A percentile compares a stretch with the other conserved stretches of the same genome.
Conservation (phyloP, 2,113 vertebrate genomes). For the Dicerorhinus sumatrensis region DNA sequence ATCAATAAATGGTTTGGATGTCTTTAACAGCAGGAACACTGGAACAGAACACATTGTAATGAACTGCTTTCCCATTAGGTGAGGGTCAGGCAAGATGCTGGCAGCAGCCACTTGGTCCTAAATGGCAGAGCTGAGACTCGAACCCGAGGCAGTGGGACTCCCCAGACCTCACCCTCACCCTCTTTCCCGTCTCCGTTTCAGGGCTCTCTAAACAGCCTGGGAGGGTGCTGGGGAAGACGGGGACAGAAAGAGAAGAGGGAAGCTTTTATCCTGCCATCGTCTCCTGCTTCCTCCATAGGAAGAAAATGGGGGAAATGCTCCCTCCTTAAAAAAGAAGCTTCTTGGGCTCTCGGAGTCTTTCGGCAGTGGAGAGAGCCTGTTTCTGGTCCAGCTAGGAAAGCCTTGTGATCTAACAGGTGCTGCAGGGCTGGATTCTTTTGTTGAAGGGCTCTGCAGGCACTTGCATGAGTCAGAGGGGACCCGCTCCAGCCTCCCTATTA, state of each 20-base stretch:
- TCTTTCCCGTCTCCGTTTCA: neutral
- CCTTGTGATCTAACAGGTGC: slow-evolving; percentile 62
- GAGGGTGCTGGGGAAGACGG: neutral
- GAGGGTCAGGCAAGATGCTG: neutral
- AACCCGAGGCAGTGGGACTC: neutral
- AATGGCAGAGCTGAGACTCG: neutral
- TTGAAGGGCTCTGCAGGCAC: neutral
- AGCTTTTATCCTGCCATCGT: neutral
- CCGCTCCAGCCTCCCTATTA: slow-evolving; percentile 82
- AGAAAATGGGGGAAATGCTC: neutral
- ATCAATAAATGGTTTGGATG: neutral
- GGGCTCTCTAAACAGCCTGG: neutral
- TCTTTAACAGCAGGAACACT: neutral
- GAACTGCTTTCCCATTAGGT: neutral
- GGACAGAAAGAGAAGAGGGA: neutral
- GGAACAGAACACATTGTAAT: neutral
- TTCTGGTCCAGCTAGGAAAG: neutral
- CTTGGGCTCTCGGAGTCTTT: slow-evolving; percentile 69
- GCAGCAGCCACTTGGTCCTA: neutral
- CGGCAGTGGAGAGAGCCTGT: slow-evolving; percentile 64
- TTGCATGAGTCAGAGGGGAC: neutral
- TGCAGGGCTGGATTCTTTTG: neutral
- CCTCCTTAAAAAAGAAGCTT: neutral
- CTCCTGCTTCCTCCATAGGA: neutral
- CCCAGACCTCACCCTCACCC: neutral